These are phyloP conservation scores for Tylochromis polylepis DNA, from an alignment of 2,113 vertebrate species.

Conservation along the genomic window DNA sequence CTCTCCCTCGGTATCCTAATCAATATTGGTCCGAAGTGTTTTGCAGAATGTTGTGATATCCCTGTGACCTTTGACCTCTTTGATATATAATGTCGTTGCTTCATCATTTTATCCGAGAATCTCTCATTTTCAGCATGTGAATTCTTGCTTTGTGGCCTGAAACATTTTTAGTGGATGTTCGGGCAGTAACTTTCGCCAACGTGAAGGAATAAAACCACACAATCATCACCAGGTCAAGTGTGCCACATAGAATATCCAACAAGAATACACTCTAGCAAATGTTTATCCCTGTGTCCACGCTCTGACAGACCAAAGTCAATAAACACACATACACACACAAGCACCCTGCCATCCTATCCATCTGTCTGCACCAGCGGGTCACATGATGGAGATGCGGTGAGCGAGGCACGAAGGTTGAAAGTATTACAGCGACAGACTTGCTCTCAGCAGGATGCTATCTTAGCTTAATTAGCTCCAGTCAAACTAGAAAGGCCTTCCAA, in stretches of 20 bases:
- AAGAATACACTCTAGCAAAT: not conserved
- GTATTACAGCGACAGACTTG: constrained; percentile 53
- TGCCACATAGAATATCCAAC: not conserved
- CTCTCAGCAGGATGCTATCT: constrained; percentile 55
- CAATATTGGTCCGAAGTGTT: not conserved
- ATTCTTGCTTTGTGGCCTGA: not conserved
- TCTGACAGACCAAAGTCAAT: not conserved
- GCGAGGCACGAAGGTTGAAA: constrained; percentile 2
- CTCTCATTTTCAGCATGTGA: not conserved
- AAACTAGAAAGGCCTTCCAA: constrained; percentile 27
- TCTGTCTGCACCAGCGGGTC: constrained; percentile 49
- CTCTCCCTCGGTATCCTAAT: not conserved
- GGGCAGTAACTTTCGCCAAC: not conserved
- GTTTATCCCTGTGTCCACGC: not conserved
- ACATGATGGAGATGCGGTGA: constrained; percentile 11
- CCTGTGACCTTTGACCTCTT: not conserved
- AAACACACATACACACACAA: not conserved
- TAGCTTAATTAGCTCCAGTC: constrained; percentile 60
- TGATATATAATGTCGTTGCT: not conserved
- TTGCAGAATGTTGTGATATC: not conserved
- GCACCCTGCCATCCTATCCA: constrained; percentile 33
- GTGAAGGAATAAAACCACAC: not conserved
- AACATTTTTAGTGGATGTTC: not conserved
- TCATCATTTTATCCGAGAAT: not conserved
- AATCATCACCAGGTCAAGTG: not conserved